These are phyloP conservation scores for Caerostris extrusa DNA, from an alignment of 1,140 invertebrate genomes.

Conservation along the genomic window DNA sequence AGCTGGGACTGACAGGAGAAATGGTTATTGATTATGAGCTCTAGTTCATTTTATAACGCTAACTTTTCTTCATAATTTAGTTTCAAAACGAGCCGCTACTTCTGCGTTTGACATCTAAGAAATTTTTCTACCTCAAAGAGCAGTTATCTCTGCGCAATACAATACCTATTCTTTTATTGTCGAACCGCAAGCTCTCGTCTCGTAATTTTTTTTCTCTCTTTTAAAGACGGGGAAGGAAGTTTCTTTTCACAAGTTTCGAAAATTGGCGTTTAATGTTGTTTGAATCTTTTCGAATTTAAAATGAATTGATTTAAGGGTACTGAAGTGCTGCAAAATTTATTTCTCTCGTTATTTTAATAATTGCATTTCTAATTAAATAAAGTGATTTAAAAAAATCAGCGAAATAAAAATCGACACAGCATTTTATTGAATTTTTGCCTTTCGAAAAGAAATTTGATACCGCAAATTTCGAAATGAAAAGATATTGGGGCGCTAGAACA, in stretches of 20 bases:
- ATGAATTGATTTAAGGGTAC: no score
- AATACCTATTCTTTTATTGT: slow-evolving; percentile 34
- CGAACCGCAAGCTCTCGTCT: not conserved
- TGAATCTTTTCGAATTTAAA: not conserved
- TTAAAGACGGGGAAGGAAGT: no score
- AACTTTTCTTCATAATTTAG: slow-evolving; percentile 60
- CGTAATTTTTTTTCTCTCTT: not conserved
- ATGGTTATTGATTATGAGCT: slow-evolving; percentile 56
- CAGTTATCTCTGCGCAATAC: slow-evolving; percentile 28
- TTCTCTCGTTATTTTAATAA: no score
- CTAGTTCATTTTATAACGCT: slow-evolving; percentile 58
- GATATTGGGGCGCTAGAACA: no score
- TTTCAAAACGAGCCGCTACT: slow-evolving; percentile 14
- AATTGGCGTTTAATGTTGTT: not conserved
- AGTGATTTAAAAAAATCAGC: no score
- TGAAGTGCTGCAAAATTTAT: no score
- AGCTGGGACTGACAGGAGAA: slow-evolving; percentile 37
- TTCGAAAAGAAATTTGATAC: no score
- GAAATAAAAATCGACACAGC: no score
- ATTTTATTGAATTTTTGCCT: no score
- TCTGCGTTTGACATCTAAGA: slow-evolving; percentile 45
- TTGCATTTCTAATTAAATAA: no score
- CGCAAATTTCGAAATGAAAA: no score
- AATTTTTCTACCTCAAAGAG: slow-evolving; percentile 43
- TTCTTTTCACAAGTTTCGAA: not conserved